Evolutionary conservation across 2,888 invertebrate genomes (phyloP), one percentile per base, ranked within the genome.

Genomic region (Choristoneura rosaceana): DNA sequence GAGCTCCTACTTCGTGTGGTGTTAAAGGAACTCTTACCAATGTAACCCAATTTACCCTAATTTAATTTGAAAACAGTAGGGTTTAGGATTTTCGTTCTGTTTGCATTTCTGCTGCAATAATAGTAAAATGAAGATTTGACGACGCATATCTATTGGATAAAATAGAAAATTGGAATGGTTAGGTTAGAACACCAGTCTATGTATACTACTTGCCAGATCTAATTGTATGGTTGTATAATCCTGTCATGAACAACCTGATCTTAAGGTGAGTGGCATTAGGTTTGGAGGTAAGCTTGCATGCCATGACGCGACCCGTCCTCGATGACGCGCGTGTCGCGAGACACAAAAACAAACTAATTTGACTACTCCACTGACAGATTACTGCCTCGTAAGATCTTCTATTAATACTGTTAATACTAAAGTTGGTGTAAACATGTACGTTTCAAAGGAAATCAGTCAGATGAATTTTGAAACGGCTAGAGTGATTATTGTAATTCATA

Each of bases 261-360:
- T 55, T 55, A 7, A 55, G 41, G 9, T 38, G 34, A 50, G 15
- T 17, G n/a, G n/a, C 33, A 52, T 50, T 38, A 25, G 1, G n/a
- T 59, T 50, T 45, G 38, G 17, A 63, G 58, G 52, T 17, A 15
- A 58, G 34, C 63, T 2, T 25, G 45, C 52, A 34, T 10, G 15
- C 10, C 14, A 15, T 41, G 70, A 70, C 45, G 64, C n/a, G n/a
- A 55, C 43, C 43, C 25, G 59, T 59, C 15, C 41, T 60, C 15
- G 17, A 25, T 47, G 47, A 47, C 47, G n/a, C 17, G 52, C 33
- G 47, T 38, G 63, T 43, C n/a, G n/a, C n/a, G n/a, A n/a, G n/a
- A n/a, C n/a, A n/a, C n/a, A n/a, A n/a, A n/a, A n/a, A n/a, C n/a
- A 60, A 60, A 34, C 61, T 55, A 15, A 52, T 34, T 41, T 61